These are phyloP conservation scores for Acanthurus leucopareius DNA, from an alignment of 2,797 vertebrate species.

Conservation along the genomic window DNA sequence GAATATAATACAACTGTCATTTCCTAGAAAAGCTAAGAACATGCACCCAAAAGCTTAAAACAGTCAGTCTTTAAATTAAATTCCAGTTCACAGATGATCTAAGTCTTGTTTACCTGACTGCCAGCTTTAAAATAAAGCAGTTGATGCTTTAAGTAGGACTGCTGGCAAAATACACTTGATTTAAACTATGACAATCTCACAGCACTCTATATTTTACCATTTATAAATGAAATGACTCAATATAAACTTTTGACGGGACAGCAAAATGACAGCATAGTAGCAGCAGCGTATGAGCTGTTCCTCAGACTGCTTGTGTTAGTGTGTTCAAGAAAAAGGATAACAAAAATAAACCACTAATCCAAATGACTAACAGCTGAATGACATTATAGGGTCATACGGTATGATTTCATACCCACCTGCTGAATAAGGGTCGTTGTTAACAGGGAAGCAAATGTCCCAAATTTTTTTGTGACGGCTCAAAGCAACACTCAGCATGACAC, in stretches of 20 bases:
- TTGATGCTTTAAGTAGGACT: background rate
- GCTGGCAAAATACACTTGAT: background rate
- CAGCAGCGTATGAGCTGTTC: conserved; percentile 2
- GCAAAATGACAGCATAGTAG: conserved; percentile 16
- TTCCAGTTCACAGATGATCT: conserved; percentile 4
- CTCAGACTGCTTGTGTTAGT: conserved; percentile 2
- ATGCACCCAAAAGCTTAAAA: background rate
- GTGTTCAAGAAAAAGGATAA: background rate
- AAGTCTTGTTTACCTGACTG: background rate
- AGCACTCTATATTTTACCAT: background rate
- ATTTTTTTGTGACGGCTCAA: conserved; percentile 73
- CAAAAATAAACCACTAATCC: conserved; percentile 38
- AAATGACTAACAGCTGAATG: conserved; percentile 31
- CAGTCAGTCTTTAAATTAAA: background rate
- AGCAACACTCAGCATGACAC: conserved; percentile 72
- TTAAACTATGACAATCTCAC: conserved; percentile 20
- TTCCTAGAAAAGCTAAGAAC: background rate
- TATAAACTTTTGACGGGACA: conserved; percentile 23
- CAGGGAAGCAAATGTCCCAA: conserved; percentile 62
- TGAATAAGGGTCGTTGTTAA: conserved; percentile 51
- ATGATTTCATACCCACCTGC: conserved; percentile 66
- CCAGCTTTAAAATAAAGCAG: background rate
- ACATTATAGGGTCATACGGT: conserved; percentile 47
- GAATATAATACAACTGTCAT: background rate
- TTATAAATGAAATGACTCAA: conserved; percentile 23